Conservation (phyloP, 92 coral and sea anemone genomes). For the Chrysogorgia sp. region DNA sequence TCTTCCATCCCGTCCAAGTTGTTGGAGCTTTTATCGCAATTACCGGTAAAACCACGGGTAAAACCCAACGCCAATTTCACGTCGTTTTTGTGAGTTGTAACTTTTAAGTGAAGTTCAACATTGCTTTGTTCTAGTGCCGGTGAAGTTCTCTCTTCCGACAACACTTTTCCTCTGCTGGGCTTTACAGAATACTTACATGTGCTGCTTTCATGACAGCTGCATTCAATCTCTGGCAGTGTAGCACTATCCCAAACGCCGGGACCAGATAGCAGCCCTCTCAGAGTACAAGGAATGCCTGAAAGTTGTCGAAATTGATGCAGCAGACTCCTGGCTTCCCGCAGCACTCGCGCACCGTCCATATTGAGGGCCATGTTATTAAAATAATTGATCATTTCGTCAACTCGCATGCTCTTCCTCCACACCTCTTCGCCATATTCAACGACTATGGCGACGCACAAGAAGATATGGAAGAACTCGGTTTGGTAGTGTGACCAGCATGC, state of each 20-base stretch:
- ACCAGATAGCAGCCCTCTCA: conserved; percentile 91
- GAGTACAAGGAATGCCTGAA: conserved; percentile 87
- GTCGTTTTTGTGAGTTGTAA: not conserved
- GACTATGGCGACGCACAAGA: conserved; percentile 92
- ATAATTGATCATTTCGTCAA: conserved; percentile 89
- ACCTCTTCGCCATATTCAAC: conserved; percentile 80
- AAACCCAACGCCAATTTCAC: not conserved
- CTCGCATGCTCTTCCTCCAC: conserved; percentile 65
- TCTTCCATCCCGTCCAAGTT: not conserved
- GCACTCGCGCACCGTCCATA: conserved; percentile 88
- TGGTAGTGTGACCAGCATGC: conserved; percentile 99
- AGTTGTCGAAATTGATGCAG: conserved; percentile 88
- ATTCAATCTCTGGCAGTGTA: conserved; percentile 85
- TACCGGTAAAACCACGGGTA: no score
- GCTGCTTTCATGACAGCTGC: conserved; percentile 67
- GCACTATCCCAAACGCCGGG: conserved; percentile 99
- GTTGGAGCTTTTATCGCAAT: not conserved
- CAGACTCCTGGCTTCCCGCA: conserved; percentile 86
- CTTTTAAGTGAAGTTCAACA: not conserved
- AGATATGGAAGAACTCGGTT: conserved; percentile 94
- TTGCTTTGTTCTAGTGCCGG: not conserved
- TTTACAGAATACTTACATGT: not conserved
- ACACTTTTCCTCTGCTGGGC: conserved; percentile 1
- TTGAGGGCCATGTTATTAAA: conserved; percentile 90
- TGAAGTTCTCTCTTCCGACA: not conserved